Evolutionary conservation across 92 coral and sea anemone genomes (phyloP).

Genomic region (Umimayanthus chanpuru): DNA sequence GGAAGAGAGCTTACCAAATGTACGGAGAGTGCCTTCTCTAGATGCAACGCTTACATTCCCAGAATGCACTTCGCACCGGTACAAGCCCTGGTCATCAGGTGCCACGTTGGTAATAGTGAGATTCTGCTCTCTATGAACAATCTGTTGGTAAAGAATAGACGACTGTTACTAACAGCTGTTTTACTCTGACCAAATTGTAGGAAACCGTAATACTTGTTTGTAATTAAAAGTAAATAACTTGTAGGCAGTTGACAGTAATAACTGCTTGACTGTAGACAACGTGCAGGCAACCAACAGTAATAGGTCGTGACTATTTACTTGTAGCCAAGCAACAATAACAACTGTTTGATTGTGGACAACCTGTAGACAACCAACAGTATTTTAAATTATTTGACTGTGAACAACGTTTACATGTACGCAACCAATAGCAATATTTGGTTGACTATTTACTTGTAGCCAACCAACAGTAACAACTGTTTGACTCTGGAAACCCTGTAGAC

Average conservation of each 20-base stretch:
- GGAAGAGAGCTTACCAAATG: conserved; percentile 7
- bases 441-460: no score
- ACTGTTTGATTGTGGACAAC: neutral
- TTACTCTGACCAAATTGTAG: neutral
- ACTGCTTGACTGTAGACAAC: neutral
- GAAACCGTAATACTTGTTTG: no score
- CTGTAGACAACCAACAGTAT: no score
- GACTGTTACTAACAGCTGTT: neutral
- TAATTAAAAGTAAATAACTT: no score
- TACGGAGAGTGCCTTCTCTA: conserved; percentile 7
- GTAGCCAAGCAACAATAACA: no score
- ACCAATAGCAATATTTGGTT: no score
- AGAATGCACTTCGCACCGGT: conserved; percentile 30
- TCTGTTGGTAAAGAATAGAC: neutral
- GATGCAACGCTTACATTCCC: conserved; percentile 20
- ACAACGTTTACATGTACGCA: conserved; percentile 3
- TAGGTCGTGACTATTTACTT: no score
- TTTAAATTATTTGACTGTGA: neutral
- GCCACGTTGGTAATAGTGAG: conserved; percentile 25
- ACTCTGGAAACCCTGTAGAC: neutral
- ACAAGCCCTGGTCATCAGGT: conserved; percentile 10
- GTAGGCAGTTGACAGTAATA: no score
- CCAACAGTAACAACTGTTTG: no score
- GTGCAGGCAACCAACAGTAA: neutral
- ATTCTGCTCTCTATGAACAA: conserved; percentile 16